phyloP scores from a whole-genome alignment of 1,140 invertebrate species.

The Macrocentrus cingulum region DNA sequence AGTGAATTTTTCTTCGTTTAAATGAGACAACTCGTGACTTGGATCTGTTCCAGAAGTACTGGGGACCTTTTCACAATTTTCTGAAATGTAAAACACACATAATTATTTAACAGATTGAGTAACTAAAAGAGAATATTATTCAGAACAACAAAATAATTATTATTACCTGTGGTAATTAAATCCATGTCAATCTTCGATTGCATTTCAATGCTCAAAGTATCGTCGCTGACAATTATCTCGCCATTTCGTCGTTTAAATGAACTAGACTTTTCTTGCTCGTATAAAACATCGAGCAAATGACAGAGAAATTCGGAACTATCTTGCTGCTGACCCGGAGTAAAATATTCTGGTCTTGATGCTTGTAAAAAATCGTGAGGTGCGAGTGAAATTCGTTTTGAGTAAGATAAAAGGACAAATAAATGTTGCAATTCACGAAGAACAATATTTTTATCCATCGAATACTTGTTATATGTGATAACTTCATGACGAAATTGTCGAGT shows the following conservation, averaged over 20 bases:
- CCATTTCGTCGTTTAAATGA: not conserved
- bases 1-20: constrained; percentile 49
- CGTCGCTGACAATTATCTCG: constrained; percentile 3
- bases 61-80: not conserved
- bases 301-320: constrained; percentile 86
- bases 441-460: constrained; percentile 28
- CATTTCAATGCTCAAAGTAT: constrained; percentile 31
- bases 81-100: not conserved
- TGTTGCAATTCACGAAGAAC: constrained; percentile 71
- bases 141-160: too few species aligned
- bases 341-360: constrained; percentile 72
- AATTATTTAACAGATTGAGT: not conserved
- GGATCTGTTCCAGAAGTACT: constrained; percentile 51
- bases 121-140: too few species aligned
- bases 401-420: constrained; percentile 73
- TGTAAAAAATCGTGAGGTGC: constrained; percentile 71
- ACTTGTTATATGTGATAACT: constrained; percentile 42
- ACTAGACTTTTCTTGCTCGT: constrained; percentile 66
- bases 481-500: constrained; percentile 72
- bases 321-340: constrained; percentile 76
- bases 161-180: too few species aligned
- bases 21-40: constrained; percentile 58
- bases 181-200: constrained; percentile 38
- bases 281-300: constrained; percentile 69
- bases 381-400: constrained; percentile 66